Evolutionary conservation across 2,113 vertebrate genomes (phyloP), one percentile per base, ranked within the genome.

Genomic region (Haemorhous mexicanus): DNA sequence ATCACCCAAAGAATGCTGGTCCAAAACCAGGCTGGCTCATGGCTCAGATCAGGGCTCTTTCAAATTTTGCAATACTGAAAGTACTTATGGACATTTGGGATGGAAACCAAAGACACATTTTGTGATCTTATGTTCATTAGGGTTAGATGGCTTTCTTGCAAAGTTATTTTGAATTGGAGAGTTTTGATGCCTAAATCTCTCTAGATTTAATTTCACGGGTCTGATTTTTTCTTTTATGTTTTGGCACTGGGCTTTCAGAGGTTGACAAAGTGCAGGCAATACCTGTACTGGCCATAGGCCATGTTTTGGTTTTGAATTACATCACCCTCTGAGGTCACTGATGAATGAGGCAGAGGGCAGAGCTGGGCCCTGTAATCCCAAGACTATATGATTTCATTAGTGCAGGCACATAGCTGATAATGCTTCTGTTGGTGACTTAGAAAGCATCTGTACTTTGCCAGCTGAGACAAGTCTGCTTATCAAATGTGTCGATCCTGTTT

Each of bases 381-480:
- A 9, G 76, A 23, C 66, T 59, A 6, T 14, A 23, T 47, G 33
- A 56, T 72, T 81, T 78, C 44, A 82, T 91, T 92, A 81, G 64
- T 0, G 4, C 61, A 78, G 68, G 17, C 80, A 76, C 43, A 56
- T 5, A 61, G 89, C 84, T 94, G 84, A 35, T 89, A 74, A 67
- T 61, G 39, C 35, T 78, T 64, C 64, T 93, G 27, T 37, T 35
- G 1, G 0, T 63, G 93, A 56, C 58, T 53, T 72, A 13, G 41
- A 56, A 43, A 89, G 58, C 58, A 55, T 87, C 53, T 87, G 46
- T 58, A 35, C 64, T 87, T 91, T 82, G n/a, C 66, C 70, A 94
- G 77, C 89, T 94, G 84, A 87, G 74, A 32, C 37, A 69, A 68
- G 21, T 93, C 84, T 91, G 58, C 50, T 85, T 87, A 87, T 86